Conservation (phyloP, 2,888 invertebrate species). For the Leptinotarsa tumamoca region DNA sequence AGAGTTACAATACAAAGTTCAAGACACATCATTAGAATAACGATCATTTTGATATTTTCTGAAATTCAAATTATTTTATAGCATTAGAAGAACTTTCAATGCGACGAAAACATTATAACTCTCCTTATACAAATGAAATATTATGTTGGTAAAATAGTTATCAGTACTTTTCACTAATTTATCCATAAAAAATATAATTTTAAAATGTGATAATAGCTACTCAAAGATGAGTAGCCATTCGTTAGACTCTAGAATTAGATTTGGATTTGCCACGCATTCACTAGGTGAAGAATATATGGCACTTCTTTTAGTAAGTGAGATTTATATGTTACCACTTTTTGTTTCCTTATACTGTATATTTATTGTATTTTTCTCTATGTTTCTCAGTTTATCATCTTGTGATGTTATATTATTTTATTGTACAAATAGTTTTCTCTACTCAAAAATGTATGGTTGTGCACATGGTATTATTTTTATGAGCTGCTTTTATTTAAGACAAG, state of each 20-base stretch:
- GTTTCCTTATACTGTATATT: conserved; percentile 50
- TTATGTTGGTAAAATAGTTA: conserved; percentile 8
- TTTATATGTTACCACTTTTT: conserved; percentile 64
- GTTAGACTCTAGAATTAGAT: conserved; percentile 52
- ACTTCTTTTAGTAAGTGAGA: conserved; percentile 59
- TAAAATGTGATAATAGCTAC: conserved; percentile 61
- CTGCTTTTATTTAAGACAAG: conserved; percentile 51
- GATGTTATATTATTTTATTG: conserved; percentile 47
- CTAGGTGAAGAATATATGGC: conserved; percentile 37
- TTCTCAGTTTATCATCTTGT: conserved; percentile 44
- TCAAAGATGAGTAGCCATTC: conserved; percentile 52
- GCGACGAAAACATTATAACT: background rate
- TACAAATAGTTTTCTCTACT: conserved; percentile 34
- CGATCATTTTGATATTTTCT: conserved; percentile 38
- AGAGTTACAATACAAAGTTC: conserved; percentile 57
- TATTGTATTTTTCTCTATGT: conserved; percentile 31
- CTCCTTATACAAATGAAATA: background rate
- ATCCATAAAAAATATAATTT: conserved; percentile 52
- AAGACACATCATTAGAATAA: conserved; percentile 65
- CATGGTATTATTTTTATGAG: conserved; percentile 57
- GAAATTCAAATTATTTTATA: background rate
- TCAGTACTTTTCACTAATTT: conserved; percentile 32
- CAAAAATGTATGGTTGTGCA: conserved; percentile 57
- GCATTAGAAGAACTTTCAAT: background rate
- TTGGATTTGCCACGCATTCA: conserved; percentile 42